phyloP scores from a whole-genome alignment of 2,113 vertebrate species.

The Malaclemys terrapin region DNA sequence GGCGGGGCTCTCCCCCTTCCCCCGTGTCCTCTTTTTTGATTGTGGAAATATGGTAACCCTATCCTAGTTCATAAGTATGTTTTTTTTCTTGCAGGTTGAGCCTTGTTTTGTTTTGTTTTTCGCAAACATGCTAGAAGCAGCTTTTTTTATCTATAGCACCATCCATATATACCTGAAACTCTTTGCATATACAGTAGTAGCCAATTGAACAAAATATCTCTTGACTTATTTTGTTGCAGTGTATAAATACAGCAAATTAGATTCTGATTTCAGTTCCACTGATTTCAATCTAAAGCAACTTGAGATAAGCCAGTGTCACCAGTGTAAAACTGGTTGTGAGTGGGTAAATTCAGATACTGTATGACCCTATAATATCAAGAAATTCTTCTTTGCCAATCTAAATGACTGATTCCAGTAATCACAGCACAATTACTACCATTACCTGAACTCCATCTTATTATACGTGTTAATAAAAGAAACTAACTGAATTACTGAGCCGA shows the following conservation, averaged over 20 bases:
- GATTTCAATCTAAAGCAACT: neutral
- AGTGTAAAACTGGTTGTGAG: neutral
- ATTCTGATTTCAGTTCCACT: neutral
- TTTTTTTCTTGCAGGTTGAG: neutral
- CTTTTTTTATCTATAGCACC: neutral
- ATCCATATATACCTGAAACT: neutral
- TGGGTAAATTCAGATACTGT: neutral
- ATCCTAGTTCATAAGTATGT: neutral
- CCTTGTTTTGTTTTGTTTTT: neutral
- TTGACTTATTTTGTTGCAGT: neutral
- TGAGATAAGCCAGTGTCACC: neutral
- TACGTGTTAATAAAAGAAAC: neutral
- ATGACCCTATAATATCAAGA: slow-evolving; percentile 37
- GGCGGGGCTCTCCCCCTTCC: no score
- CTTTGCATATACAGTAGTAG: neutral
- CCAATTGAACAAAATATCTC: neutral
- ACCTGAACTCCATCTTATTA: neutral
- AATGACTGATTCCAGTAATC: slow-evolving; percentile 4
- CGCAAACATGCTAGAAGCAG: neutral
- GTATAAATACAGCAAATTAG: neutral
- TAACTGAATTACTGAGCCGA: neutral
- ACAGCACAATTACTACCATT: slow-evolving; percentile 18
- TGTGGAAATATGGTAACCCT: no score
- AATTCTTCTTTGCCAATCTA: slow-evolving; percentile 43
- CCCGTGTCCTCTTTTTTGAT: no score